Evolutionary conservation across 2,797 vertebrate genomes (phyloP), one percentile per base, ranked within the genome.

Genomic region (Oreortyx pictus): DNA sequence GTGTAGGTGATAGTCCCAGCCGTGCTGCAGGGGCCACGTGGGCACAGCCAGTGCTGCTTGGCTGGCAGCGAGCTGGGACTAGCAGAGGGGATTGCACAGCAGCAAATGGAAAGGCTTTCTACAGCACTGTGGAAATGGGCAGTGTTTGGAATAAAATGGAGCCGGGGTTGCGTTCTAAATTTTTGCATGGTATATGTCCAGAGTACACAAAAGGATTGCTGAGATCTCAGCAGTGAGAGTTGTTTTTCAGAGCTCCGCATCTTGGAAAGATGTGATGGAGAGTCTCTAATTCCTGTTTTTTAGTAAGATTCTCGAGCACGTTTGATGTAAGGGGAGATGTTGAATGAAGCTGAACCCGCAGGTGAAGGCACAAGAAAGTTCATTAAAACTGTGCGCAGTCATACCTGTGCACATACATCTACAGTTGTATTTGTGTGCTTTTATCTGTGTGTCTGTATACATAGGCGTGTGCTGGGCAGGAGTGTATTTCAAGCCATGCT

Each of bases 391-490:
- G 15, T 14, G 3, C 39, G 8, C n/a, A 25, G 22, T 44, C 9
- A 2, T 39, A 14, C 6, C 11, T 23, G 22, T 41, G 23, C 7
- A 39, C 11, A 13, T 35, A 2, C 7, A 3, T 12, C 19, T 7
- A 1, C 1, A 0, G 33, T 13, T 65, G 16, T 13, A 25, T 41
- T 49, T 68, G 9, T 11, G 9, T 43, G 3, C 41, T 7, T 19
- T 6, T 17, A 3, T 47, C 3, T 9, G 2, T 7, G 2, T 39
- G 14, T 39, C 5, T n/a, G 25, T 37, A 2, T n/a, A 29, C 22
- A 2, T 10, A 29, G 43, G 35, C 17, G 6, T 0, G 0, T 11
- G 52, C 39, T 50, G 2, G 2, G 9, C 8, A 10, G 14, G 7
- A 3, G 31, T 11, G 14, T 23, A 4, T 62, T 74, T 62, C 0